Evolutionary conservation across 2,797 vertebrate genomes (phyloP), one percentile per base, ranked within the genome.

Genomic region (Aulostomus chinensis): DNA sequence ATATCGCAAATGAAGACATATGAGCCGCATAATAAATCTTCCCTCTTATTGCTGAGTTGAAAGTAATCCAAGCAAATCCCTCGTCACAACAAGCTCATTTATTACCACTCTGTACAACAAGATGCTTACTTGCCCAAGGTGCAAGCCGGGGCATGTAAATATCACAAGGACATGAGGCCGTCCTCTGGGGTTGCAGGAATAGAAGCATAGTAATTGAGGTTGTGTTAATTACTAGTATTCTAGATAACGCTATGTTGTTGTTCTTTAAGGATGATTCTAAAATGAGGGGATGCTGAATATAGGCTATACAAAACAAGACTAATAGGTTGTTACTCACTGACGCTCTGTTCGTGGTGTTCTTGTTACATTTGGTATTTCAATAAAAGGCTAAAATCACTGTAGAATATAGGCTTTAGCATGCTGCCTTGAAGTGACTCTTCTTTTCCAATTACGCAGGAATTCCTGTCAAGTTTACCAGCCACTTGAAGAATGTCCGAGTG

Each of bases 401-500:
- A 18, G 24, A 17, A 5, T 10, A 18, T 12, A 1, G 3, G 11
- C 0, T 14, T 5, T 11, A 47, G 21, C 24, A 13, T 25, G 25
- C 13, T 16, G 30, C 6, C 14, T 18, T 41, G 2, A 48, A 42
- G 0, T 5, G 5, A 24, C 5, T 31, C 9, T 9, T 13, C 38
- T 1, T 4, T n/a, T 9, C 14, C n/a, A n/a, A n/a, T n/a, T n/a
- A n/a, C n/a, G n/a, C 57, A 87, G 86, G 80, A 38, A 68, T 85
- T 68, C 85, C 76, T 35, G 70, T 90, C 59, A 84, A 76, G 32
- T 92, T 92, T 28, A 29, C 61, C 49, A 89, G 80, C 53, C 60
- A 59, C 39, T 49, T 92, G 57, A 91, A 88, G 65, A 92, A 83
- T 1, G 59, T 40, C 3, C 40, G 7, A 0, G 69, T 75, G 41